phyloP scores from a whole-genome alignment of 2,888 invertebrate species.

The Parnassius smintheus region DNA sequence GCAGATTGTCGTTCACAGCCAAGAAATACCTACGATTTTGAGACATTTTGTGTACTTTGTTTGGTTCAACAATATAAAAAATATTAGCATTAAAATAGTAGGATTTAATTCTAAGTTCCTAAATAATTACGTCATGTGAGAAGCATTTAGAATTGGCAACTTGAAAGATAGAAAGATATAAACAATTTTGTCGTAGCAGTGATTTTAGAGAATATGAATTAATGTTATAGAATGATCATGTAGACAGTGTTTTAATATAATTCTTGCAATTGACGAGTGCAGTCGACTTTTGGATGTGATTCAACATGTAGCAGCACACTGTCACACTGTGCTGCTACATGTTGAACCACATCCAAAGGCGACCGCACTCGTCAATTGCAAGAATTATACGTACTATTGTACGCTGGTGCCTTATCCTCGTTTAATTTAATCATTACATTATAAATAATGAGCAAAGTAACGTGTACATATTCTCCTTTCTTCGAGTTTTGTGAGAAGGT shows the following conservation, averaged over 20 bases:
- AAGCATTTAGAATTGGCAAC: background rate
- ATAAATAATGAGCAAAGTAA: no score
- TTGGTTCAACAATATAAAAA: background rate
- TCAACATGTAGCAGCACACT: no score
- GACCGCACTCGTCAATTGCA: no score
- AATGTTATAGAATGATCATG: background rate
- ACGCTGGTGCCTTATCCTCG: conserved; percentile 65
- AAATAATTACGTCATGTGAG: background rate
- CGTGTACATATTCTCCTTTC: background rate
- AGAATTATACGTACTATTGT: background rate
- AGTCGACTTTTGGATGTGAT: no score
- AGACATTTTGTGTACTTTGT: background rate
- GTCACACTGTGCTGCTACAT: no score
- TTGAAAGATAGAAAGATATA: background rate
- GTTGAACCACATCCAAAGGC: no score
- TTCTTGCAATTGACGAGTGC: no score
- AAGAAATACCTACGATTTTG: background rate
- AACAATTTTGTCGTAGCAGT: conserved; percentile 16
- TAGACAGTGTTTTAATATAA: background rate
- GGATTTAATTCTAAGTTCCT: conserved; percentile 4
- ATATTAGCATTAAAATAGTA: background rate
- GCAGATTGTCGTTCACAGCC: background rate
- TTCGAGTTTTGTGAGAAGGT: background rate
- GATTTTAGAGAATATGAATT: background rate
- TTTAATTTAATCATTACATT: conserved; percentile 32